A percentile compares a stretch with the other conserved stretches of the same genome.
Conservation (phyloP, 2,113 vertebrate genomes). For the Takifugu bimaculatus region DNA sequence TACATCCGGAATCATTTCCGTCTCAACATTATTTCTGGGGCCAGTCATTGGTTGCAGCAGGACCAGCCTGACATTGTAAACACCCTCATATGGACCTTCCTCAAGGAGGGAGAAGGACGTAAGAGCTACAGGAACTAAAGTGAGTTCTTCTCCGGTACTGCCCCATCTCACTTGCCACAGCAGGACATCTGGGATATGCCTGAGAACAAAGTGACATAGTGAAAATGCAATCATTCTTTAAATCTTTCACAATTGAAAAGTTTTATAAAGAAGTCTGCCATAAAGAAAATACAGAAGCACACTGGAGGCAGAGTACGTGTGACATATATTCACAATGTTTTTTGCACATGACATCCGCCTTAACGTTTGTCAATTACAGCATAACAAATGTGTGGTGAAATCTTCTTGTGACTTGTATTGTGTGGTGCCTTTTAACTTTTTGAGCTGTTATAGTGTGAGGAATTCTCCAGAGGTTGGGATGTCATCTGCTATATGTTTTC, state of each 20-base stretch:
- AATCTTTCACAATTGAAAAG: constrained; percentile 56
- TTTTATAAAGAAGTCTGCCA: constrained; percentile 42
- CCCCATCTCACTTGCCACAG: constrained; percentile 20
- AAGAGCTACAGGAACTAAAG: constrained; percentile 79
- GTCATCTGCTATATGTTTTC: constrained; percentile 52
- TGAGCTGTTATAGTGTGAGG: constrained; percentile 47
- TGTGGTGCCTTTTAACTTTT: constrained; percentile 86
- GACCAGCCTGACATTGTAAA: constrained; percentile 97
- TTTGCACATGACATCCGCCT: constrained; percentile 77
- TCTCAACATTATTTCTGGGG: constrained; percentile 91
- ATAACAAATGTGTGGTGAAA: constrained; percentile 67
- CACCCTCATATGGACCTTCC: constrained; percentile 97
- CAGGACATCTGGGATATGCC: constrained; percentile 59
- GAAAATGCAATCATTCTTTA: constrained; percentile 67
- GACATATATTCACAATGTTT: constrained; percentile 58
- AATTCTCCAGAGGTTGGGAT: constrained; percentile 43
- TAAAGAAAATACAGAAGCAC: constrained; percentile 60
- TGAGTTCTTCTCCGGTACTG: constrained; percentile 12
- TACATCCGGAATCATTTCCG: constrained; percentile 94
- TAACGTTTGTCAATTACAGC: constrained; percentile 71
- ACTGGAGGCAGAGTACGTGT: constrained; percentile 43
- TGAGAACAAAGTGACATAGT: constrained; percentile 59
- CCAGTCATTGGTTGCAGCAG: constrained; percentile 97
- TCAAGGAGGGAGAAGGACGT: constrained; percentile 88
- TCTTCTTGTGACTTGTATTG: constrained; percentile 78